These are phyloP conservation scores for Agonopterix subpropinquella DNA, from an alignment of 2,888 invertebrate species.

Conservation along the genomic window DNA sequence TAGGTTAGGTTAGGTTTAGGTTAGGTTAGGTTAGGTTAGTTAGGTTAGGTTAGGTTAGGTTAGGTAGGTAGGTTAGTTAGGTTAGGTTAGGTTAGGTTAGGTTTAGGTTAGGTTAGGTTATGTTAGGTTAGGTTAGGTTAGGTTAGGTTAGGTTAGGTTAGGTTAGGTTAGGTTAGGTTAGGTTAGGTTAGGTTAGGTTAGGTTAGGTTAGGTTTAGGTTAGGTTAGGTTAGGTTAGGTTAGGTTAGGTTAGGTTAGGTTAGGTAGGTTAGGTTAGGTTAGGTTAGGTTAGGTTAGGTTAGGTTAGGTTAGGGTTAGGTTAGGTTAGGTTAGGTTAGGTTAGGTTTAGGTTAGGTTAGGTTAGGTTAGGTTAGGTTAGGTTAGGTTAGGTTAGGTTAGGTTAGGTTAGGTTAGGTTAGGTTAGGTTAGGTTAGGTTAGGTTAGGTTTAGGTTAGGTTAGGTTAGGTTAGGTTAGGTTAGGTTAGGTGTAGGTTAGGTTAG, in stretches of 20 bases:
- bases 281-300: constrained; percentile 10
- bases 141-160: constrained; percentile 5
- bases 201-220: too few relatives aligned
- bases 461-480: constrained; percentile 12
- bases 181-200: too few relatives aligned
- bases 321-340: constrained; percentile 6
- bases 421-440: constrained; percentile 10
- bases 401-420: constrained; percentile 13
- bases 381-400: too few relatives aligned
- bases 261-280: constrained; percentile 10
- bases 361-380: too few relatives aligned
- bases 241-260: constrained; percentile 3
- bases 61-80: too few relatives aligned
- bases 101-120: too few relatives aligned
- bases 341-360: too few relatives aligned
- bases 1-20: constrained; percentile 4
- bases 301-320: constrained; percentile 7
- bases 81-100: constrained; percentile 6
- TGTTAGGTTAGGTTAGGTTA: constrained; percentile 3
- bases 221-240: constrained; percentile 3
- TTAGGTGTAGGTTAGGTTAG: constrained; percentile 11
- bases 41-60: constrained; percentile 4
- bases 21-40: constrained; percentile 5
- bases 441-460: constrained; percentile 11
- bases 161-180: constrained; percentile 5